Percentiles rank a stretch among this genome's conserved stretches.
Evolutionary conservation across 2,888 invertebrate genomes (phyloP).

Genomic region (Pheosia gnoma): DNA sequence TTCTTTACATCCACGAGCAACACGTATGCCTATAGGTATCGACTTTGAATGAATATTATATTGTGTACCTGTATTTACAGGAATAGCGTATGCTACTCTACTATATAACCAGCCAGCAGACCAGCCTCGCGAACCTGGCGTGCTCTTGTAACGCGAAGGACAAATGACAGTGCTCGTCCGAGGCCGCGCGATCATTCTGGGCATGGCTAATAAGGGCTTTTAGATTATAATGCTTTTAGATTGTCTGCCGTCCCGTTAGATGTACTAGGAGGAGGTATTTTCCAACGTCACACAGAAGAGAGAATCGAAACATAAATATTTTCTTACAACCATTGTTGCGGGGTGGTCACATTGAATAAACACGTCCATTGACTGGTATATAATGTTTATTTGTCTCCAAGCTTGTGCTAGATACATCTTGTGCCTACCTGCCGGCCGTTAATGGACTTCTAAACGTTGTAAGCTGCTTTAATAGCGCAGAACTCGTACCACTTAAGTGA

Average conservation of each 20-base stretch:
- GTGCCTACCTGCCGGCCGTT: slow-evolving; percentile 6
- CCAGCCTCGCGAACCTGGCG: no score
- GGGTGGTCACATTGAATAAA: slow-evolving; percentile 31
- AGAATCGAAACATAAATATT: slow-evolving; percentile 20
- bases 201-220: no score
- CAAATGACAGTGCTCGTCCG: no score
- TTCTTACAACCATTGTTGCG: slow-evolving; percentile 21
- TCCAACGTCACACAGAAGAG: neutral
- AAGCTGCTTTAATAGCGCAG: slow-evolving; percentile 24
- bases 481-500: slow-evolving; percentile 19
- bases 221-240: no score
- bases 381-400: slow-evolving; percentile 24
- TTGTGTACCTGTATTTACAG: no score
- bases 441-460: slow-evolving; percentile 25
- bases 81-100: no score
- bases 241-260: neutral
- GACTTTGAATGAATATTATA: no score
- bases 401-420: slow-evolving; percentile 16
- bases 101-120: no score
- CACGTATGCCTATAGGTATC: no score
- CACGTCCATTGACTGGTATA: slow-evolving; percentile 20
- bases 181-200: no score
- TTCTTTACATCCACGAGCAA: no score
- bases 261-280: neutral
- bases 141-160: no score